A percentile compares a stretch with the other conserved stretches of the same genome.
Conservation (phyloP, 2,113 vertebrate species). For the Carettochelys insculpta region DNA sequence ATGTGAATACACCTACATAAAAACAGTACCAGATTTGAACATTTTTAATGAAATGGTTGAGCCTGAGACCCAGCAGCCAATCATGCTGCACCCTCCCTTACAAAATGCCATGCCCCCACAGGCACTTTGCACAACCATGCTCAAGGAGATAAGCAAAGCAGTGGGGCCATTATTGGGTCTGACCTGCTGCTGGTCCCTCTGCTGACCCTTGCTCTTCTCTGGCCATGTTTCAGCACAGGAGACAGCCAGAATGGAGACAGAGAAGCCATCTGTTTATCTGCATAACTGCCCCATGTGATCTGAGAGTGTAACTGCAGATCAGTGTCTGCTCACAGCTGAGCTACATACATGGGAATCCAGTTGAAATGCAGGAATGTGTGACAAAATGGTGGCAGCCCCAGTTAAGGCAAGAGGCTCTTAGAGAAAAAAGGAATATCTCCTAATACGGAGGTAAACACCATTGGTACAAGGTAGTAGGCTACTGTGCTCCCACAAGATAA, state of each 20-base stretch:
- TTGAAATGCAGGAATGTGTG: slow-evolving; percentile 28
- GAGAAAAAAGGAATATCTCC: neutral
- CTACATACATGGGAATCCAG: neutral
- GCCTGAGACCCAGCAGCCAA: too few relatives aligned
- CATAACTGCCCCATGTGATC: neutral
- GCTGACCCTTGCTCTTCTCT: neutral
- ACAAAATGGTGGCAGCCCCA: neutral
- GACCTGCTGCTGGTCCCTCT: neutral
- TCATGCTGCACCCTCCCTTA: too few relatives aligned
- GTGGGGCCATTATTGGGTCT: neutral
- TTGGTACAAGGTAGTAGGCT: neutral
- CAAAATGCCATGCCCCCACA: too few relatives aligned
- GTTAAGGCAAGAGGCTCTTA: slow-evolving; percentile 4
- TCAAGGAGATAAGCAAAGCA: neutral
- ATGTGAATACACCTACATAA: too few relatives aligned
- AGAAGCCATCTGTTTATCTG: slow-evolving; percentile 25
- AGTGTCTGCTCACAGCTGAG: slow-evolving; percentile 29
- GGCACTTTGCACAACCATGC: too few relatives aligned
- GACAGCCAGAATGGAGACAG: slow-evolving; percentile 6
- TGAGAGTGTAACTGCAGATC: slow-evolving; percentile 21
- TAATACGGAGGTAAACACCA: neutral
- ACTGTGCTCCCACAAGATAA: neutral
- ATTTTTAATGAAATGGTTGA: too few relatives aligned
- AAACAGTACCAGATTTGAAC: too few relatives aligned
- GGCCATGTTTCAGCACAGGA: neutral